Percentiles rank a stretch among this genome's conserved stretches.
Conservation (phyloP, 2,888 invertebrate species). For the Pristionchus arcanus region DNA sequence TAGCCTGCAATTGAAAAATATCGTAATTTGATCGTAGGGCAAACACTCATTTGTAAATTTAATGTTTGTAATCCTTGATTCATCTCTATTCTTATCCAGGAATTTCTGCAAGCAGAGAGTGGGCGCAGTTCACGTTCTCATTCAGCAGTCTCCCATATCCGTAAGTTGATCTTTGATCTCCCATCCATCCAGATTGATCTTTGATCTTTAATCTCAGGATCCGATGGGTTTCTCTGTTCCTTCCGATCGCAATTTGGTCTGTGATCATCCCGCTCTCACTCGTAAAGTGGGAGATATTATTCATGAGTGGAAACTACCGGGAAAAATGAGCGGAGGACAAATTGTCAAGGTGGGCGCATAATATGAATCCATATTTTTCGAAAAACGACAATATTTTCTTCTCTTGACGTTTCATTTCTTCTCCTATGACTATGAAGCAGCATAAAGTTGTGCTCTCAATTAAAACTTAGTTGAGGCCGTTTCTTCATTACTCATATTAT, state of each 20-base stretch:
- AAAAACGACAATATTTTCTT: not conserved
- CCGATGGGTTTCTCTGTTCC: slow-evolving; percentile 40
- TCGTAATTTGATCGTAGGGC: too few relatives aligned
- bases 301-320: slow-evolving; percentile 20
- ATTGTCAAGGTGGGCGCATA: slow-evolving; percentile 37
- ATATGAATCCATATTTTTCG: not conserved
- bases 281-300: slow-evolving; percentile 15
- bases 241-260: not conserved
- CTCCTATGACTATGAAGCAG: too few relatives aligned
- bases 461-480: too few relatives aligned
- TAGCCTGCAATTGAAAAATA: too few relatives aligned
- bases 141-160: slow-evolving; percentile 51
- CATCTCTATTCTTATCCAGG: not conserved
- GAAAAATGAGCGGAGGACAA: slow-evolving; percentile 37
- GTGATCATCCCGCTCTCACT: slow-evolving; percentile 38
- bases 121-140: slow-evolving; percentile 49
- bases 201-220: slow-evolving; percentile 15
- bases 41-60: too few relatives aligned
- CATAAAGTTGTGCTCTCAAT: too few relatives aligned
- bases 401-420: too few relatives aligned
- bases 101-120: slow-evolving; percentile 52
- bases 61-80: not conserved
- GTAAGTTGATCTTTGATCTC: slow-evolving; percentile 49
- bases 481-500: not conserved
- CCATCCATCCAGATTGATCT: not conserved